phyloP scores from a whole-genome alignment of 2,113 vertebrate species.

The Montifringilla adamsi region DNA sequence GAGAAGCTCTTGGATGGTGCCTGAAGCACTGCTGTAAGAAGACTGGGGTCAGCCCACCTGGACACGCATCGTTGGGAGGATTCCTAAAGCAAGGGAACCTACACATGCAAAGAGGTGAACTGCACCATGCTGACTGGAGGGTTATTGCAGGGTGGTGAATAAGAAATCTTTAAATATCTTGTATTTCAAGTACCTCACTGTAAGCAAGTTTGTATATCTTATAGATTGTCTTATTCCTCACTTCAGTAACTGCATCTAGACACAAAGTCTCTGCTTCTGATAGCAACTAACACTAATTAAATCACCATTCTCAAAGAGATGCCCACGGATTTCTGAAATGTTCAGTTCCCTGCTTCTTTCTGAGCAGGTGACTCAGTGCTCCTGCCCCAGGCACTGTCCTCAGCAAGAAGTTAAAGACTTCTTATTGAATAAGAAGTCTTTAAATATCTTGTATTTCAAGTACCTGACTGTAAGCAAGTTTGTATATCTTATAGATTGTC shows the following conservation, averaged over 20 bases:
- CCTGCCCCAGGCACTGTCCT: background rate
- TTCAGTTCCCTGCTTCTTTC: background rate
- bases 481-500: accelerated
- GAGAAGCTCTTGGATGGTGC: background rate
- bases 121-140: accelerated
- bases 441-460: accelerated
- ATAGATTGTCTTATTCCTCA: background rate
- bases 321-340: background rate
- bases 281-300: background rate
- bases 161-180: background rate
- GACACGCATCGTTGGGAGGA: background rate
- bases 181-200: background rate
- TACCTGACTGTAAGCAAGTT: background rate
- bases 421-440: background rate
- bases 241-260: background rate
- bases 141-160: background rate
- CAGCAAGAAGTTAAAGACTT: too few species aligned
- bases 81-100: background rate
- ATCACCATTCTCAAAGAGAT: background rate
- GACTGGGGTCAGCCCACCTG: background rate
- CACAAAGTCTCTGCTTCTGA: background rate
- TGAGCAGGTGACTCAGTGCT: background rate
- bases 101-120: background rate
- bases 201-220: background rate
- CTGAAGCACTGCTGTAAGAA: background rate